These are phyloP conservation scores for Cryptoprocta ferox DNA, from an alignment of 2,797 vertebrate species.

Conservation along the genomic window DNA sequence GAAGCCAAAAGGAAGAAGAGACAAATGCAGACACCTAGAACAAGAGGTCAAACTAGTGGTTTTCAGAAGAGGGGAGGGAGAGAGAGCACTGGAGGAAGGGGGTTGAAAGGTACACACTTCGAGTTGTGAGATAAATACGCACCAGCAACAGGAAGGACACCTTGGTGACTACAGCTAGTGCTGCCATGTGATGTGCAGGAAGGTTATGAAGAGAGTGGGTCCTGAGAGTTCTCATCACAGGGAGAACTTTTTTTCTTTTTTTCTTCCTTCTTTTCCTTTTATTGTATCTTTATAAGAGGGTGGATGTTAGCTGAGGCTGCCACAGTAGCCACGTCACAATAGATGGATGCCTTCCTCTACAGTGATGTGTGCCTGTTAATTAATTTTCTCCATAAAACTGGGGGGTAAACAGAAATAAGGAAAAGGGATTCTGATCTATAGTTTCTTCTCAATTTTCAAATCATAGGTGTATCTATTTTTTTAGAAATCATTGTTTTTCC, in stretches of 20 bases:
- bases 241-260: background rate
- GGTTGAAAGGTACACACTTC: background rate
- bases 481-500: background rate
- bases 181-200: background rate
- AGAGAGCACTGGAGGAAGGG: background rate
- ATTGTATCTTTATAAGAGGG: background rate
- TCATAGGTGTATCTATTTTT: background rate
- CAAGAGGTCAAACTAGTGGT: background rate
- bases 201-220: fast-evolving
- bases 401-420: background rate
- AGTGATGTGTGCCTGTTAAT: background rate
- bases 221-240: background rate
- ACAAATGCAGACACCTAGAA: background rate
- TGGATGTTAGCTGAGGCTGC: background rate
- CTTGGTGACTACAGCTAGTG: background rate
- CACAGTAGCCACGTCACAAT: fast-evolving
- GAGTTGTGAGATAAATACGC: background rate
- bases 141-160: background rate
- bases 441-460: background rate
- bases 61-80: background rate
- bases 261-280: background rate
- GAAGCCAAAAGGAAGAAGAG: background rate
- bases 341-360: fast-evolving
- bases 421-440: background rate
- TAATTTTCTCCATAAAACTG: background rate